These are phyloP conservation scores for Chanos chanos DNA, from an alignment of 2,797 vertebrate genomes.

Conservation along the genomic window DNA sequence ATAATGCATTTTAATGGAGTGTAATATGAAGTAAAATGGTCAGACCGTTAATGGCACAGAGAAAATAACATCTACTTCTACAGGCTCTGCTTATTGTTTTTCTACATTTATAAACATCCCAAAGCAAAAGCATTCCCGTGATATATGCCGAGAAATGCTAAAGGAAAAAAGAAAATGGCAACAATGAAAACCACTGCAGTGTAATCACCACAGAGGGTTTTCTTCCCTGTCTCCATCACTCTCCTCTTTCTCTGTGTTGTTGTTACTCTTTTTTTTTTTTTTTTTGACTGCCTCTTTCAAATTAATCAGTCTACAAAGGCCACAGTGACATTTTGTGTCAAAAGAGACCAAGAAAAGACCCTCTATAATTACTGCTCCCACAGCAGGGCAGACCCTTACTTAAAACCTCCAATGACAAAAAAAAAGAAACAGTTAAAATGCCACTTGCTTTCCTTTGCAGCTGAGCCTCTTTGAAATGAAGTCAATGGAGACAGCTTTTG, in stretches of 20 bases:
- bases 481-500: conserved; percentile 30
- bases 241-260: background rate
- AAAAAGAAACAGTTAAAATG: conserved; percentile 32
- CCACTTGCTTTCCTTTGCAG: conserved; percentile 35
- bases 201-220: too few species aligned
- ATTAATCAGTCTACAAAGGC: conserved; percentile 65
- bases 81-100: too few species aligned
- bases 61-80: too few species aligned
- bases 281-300: conserved; percentile 53
- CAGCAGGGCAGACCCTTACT: conserved; percentile 40
- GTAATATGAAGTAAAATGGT: too few species aligned
- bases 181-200: too few species aligned
- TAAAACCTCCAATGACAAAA: conserved; percentile 38
- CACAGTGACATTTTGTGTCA: conserved; percentile 71
- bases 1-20: too few species aligned
- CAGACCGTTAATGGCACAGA: too few species aligned
- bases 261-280: conserved; percentile 31
- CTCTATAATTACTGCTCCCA: conserved; percentile 60
- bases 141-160: too few species aligned
- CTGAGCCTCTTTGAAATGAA: conserved; percentile 9
- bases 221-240: conserved; percentile 17
- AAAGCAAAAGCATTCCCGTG: too few species aligned
- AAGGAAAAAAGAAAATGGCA: too few species aligned
- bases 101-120: too few species aligned
- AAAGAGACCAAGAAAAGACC: conserved; percentile 59